Percentiles rank a stretch among this genome's conserved stretches.
These are phyloP conservation scores for Leucopsar rothschildi DNA, from an alignment of 2,113 vertebrate species.

Conservation along the genomic window DNA sequence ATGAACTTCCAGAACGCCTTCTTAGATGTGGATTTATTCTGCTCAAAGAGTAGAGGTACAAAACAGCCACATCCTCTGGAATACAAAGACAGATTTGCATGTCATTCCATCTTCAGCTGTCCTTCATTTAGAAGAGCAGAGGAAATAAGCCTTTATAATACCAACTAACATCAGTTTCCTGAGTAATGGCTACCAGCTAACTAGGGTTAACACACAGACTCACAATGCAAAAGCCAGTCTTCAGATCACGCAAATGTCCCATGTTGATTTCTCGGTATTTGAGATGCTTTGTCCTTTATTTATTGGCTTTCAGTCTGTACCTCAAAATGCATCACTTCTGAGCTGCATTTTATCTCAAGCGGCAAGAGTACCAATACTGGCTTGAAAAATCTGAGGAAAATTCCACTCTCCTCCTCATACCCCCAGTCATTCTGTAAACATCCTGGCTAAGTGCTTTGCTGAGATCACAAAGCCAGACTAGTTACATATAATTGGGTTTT, in stretches of 20 bases:
- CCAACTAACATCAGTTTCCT: not conserved
- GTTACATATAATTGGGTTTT: not conserved
- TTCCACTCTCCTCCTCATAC: accelerated
- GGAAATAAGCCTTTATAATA: not conserved
- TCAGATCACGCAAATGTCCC: not conserved
- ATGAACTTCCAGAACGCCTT: not conserved
- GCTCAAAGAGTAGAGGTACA: not conserved
- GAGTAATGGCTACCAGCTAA: not conserved
- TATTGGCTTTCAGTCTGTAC: not conserved
- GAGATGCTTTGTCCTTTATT: not conserved
- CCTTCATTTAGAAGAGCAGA: not conserved
- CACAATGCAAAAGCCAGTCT: not conserved
- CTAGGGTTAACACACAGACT: not conserved
- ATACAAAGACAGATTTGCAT: not conserved
- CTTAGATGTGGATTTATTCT: conserved; percentile 51
- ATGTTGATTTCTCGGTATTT: not conserved
- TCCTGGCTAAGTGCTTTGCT: not conserved
- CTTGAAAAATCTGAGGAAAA: not conserved
- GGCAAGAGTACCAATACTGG: accelerated
- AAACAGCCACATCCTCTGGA: conserved; percentile 29
- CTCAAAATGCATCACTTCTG: not conserved
- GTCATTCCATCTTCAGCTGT: not conserved
- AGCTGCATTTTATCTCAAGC: not conserved
- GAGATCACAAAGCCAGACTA: not conserved
- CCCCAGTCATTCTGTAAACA: not conserved